Base-by-base conservation (phyloP, 2,113 vertebrate genomes). In the Paedocypris sp. region DNA sequence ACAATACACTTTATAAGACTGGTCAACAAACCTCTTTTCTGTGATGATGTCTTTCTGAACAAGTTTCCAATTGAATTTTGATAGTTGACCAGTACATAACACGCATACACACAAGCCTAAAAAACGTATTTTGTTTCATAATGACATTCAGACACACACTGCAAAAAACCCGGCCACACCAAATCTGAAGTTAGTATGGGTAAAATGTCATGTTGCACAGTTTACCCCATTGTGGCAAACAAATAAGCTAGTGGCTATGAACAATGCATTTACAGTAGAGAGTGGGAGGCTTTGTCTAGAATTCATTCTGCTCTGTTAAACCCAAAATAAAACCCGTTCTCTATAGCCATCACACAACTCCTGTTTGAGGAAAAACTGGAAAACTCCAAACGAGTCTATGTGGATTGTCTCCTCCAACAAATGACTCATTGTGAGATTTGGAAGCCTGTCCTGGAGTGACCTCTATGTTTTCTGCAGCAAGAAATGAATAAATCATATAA, bases 301-400 rank as follows among this genome's bases (percentile, higher is more conserved):
- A 56, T 54, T 48, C 33, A 35, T 62, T 49, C 50, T 62, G 50
- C 42, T 62, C 43, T 25, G 15, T 33, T 62, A 13, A 29, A 12
- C 41, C 41, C 19, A 33, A 29, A 49, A 29, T 19, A 46, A n/a
- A 48, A 61, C 26, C 1, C 12, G 18, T 32, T 33, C 22, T n/a
- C 32, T 48, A 2, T 23, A 16, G 39, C 47, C 31, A 52, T 31
- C 32, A 7, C 8, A 26, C 48, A 56, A 33, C 36, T 35, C 38
- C 19, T 49, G 6, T 53, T 31, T 56, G 4, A 62, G 60, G 45
- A 56, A 18, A 26, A 26, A 26, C 4, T 16, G 25, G 36, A 26
- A 23, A 15, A 43, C 42, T 25, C 26, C 18, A 7, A 11, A n/a
- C 12, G 49, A 10, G 49, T 25, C 29, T 11, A 36, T 16, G 48